Evolutionary conservation across 2,888 invertebrate species (phyloP).

Genomic region (Zeuzera pyrina): DNA sequence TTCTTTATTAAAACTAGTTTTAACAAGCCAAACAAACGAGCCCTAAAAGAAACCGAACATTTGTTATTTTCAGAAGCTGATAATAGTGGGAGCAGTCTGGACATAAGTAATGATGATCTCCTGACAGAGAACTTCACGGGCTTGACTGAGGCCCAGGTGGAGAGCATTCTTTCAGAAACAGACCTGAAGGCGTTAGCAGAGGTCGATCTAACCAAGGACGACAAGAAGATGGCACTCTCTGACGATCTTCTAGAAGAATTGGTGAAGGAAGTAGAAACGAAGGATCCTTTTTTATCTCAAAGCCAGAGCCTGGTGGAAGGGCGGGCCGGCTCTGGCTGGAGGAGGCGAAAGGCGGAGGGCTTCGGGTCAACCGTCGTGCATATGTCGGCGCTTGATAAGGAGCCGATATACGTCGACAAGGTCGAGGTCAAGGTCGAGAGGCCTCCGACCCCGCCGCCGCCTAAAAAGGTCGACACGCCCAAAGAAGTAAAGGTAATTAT

Average conservation of each 20-base stretch:
- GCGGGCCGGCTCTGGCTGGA: conserved; percentile 55
- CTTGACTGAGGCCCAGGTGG: conserved; percentile 48
- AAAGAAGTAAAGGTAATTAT: too few species aligned
- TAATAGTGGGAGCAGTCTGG: conserved; percentile 27
- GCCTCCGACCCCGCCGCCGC: conserved; percentile 6
- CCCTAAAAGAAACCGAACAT: too few species aligned
- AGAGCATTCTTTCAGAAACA: conserved; percentile 49
- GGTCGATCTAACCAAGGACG: conserved; percentile 24
- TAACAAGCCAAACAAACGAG: too few species aligned
- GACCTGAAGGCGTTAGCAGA: conserved; percentile 41
- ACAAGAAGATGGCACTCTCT: conserved; percentile 28
- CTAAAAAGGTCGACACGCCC: too few species aligned
- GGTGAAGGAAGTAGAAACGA: conserved; percentile 32
- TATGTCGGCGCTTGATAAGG: conserved; percentile 30
- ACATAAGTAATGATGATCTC: conserved; percentile 37
- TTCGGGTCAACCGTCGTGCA: conserved; percentile 43
- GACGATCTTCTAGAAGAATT: conserved; percentile 40
- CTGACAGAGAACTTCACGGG: conserved; percentile 42
- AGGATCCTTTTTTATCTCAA: conserved; percentile 61
- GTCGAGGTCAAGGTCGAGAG: conserved; percentile 1
- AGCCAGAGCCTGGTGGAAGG: conserved; percentile 51
- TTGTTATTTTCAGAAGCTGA: conserved; percentile 25
- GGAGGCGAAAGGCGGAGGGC: conserved; percentile 30
- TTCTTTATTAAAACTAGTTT: too few species aligned
- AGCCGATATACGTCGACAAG: conserved; percentile 32